Evolutionary conservation across 92 coral and sea anemone species (phyloP).

Genomic region (Phenganax stokvisi): DNA sequence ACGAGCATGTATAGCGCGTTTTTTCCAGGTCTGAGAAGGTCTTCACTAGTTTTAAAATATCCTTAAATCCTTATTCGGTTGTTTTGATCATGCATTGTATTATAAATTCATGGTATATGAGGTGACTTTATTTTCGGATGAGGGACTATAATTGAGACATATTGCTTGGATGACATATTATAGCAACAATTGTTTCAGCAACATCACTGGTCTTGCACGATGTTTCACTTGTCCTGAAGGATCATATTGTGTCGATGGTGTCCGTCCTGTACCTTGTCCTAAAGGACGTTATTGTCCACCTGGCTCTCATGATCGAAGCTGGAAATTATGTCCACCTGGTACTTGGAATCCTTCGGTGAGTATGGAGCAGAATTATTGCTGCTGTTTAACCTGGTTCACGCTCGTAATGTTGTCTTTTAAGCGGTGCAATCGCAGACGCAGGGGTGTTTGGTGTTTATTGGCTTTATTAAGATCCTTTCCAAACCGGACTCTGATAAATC

Average conservation of each 20-base stretch:
- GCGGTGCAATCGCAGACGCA: background rate
- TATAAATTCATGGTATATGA: too few relatives aligned
- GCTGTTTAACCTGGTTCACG: background rate
- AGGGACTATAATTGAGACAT: too few relatives aligned
- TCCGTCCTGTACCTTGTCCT: slow-evolving; percentile 61
- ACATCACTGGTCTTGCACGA: slow-evolving; percentile 75
- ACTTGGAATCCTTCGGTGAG: slow-evolving; percentile 84
- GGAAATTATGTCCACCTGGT: slow-evolving; percentile 74
- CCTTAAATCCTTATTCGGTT: too few relatives aligned
- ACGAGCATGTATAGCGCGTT: too few relatives aligned
- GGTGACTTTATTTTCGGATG: too few relatives aligned
- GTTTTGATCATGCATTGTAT: too few relatives aligned
- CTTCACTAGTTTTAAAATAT: background rate
- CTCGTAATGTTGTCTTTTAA: background rate
- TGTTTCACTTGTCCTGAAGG: slow-evolving; percentile 79
- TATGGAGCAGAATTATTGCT: background rate
- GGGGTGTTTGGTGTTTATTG: too few relatives aligned
- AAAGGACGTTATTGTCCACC: slow-evolving; percentile 80
- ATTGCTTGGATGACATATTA: background rate
- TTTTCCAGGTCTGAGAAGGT: too few relatives aligned
- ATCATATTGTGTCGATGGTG: slow-evolving; percentile 63
- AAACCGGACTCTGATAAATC: too few relatives aligned
- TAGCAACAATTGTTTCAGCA: slow-evolving; percentile 42
- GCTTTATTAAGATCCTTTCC: too few relatives aligned
- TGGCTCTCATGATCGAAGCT: slow-evolving; percentile 59